Base-by-base conservation (phyloP, 2,797 vertebrate species). In the Tympanoctomys barrerae region DNA sequence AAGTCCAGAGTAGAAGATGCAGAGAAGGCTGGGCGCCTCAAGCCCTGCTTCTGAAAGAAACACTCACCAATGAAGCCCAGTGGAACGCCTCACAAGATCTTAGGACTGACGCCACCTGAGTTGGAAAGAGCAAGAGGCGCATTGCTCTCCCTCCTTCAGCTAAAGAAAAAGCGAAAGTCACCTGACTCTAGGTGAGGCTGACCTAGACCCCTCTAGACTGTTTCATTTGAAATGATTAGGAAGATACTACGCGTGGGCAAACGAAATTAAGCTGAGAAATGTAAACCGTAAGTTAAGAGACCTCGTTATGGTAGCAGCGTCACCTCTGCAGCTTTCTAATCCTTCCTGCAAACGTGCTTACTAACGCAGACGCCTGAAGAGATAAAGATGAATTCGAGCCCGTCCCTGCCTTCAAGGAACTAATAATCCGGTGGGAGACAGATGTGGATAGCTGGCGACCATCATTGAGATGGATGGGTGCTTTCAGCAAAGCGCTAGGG, bases 351-450 rank as follows among this genome's bases (percentile, higher is more conserved):
- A 96, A 94, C 62, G 91, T 93, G 61, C 94, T 94, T 94, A 54
- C 88, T 83, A 64, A 81, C 31, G 31, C 46, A n/a, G 73, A 82
- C 52, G 59, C 49, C 49, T 16, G 11, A 77, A 90, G 71, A 95
- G 89, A 94, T 90, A 46, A 97, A 97, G 94, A 96, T 91, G 78
- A 95, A 95, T 94, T 94, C 89, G 71, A 85, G 24, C 59, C 57
- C 68, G 42, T 12, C 49, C 84, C 70, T 97, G 94, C 90, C 94
- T 96, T 97, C 94, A 95, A 97, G 89, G 85, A 96, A 96, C 87
- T 97, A 94, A 94, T 96, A 97, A 97, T 91, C 93, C 91, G 83
- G 19, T 87, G 52, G 81, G 87, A 96, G 96, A 95, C 89, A 88
- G 91, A 95, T 92, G 66, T n/a, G 77, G 64, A 90, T 49, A 54